A percentile compares a stretch with the other conserved stretches of the same genome.
Evolutionary conservation across 2,888 invertebrate genomes (phyloP).

Genomic region (Drosophila incognita): DNA sequence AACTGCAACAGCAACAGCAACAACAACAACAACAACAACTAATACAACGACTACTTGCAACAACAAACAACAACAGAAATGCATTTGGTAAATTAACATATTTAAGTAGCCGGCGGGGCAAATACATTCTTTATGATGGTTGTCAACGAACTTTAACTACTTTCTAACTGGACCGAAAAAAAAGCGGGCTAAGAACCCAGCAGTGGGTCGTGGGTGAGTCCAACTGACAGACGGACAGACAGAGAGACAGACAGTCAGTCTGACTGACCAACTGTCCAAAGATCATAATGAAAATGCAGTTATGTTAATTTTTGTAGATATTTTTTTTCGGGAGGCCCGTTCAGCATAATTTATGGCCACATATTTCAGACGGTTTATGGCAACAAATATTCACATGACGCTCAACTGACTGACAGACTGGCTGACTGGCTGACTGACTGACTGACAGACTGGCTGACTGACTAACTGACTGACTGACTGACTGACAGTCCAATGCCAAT

Average conservation of each 20-base stretch:
- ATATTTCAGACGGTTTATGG: conserved; percentile 70
- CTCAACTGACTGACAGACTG: conserved; percentile 34
- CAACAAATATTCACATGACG: conserved; percentile 59
- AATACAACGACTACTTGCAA: conserved; percentile 19
- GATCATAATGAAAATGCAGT: conserved; percentile 67
- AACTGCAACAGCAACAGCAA: background rate
- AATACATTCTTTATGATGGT: conserved; percentile 54
- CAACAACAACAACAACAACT: conserved; percentile 9
- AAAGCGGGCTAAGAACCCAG: conserved; percentile 31
- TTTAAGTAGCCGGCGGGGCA: conserved; percentile 50
- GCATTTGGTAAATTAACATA: conserved; percentile 75
- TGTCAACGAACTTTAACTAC: conserved; percentile 67
- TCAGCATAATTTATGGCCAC: conserved; percentile 65
- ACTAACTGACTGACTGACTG: conserved; percentile 30
- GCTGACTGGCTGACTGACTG: conserved; percentile 33
- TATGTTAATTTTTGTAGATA: conserved; percentile 69
- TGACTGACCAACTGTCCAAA: conserved; percentile 25
- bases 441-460: conserved; percentile 35
- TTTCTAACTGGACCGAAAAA: conserved; percentile 65
- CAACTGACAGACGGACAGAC: conserved; percentile 12
- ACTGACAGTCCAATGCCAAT: conserved; percentile 25
- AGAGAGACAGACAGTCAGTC: conserved; percentile 11
- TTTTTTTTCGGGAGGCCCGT: conserved; percentile 28
- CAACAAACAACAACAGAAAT: conserved; percentile 67
- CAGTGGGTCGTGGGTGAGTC: conserved; percentile 73